Evolutionary conservation across 2,888 invertebrate species (phyloP).

Genomic region (Agrochola lychnidis): DNA sequence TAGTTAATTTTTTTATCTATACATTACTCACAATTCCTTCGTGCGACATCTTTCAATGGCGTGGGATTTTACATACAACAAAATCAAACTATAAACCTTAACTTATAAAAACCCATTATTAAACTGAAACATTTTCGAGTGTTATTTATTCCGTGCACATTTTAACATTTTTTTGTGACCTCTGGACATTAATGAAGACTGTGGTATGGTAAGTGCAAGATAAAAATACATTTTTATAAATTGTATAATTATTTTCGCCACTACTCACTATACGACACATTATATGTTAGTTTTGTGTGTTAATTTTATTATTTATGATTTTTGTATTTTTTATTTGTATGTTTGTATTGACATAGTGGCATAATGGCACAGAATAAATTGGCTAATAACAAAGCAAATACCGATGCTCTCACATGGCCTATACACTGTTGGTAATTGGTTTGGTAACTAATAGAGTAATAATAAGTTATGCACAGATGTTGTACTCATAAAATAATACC

Average conservation of each 20-base stretch:
- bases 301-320: slow-evolving; percentile 68
- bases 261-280: slow-evolving; percentile 64
- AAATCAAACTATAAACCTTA: slow-evolving; percentile 58
- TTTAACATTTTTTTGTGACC: slow-evolving; percentile 66
- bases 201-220: slow-evolving; percentile 68
- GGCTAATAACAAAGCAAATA: slow-evolving; percentile 75
- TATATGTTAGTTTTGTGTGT: slow-evolving; percentile 69
- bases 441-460: slow-evolving; percentile 63
- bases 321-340: slow-evolving; percentile 70
- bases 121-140: slow-evolving; percentile 60
- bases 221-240: slow-evolving; percentile 63
- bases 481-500: slow-evolving; percentile 48
- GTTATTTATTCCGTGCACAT: slow-evolving; percentile 67
- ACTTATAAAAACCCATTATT: slow-evolving; percentile 56
- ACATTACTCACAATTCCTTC: slow-evolving; percentile 45
- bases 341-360: slow-evolving; percentile 87
- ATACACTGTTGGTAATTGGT: slow-evolving; percentile 70
- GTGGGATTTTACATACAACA: slow-evolving; percentile 65
- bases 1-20: slow-evolving; percentile 23
- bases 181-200: slow-evolving; percentile 65
- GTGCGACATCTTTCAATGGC: slow-evolving; percentile 65
- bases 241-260: slow-evolving; percentile 67
- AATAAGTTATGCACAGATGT: slow-evolving; percentile 59
- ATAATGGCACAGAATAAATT: slow-evolving; percentile 79
- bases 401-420: slow-evolving; percentile 76